Percentiles rank a stretch among this genome's conserved stretches.
Evolutionary conservation across 2,797 vertebrate species (phyloP).

Genomic region (Tapirus indicus): DNA sequence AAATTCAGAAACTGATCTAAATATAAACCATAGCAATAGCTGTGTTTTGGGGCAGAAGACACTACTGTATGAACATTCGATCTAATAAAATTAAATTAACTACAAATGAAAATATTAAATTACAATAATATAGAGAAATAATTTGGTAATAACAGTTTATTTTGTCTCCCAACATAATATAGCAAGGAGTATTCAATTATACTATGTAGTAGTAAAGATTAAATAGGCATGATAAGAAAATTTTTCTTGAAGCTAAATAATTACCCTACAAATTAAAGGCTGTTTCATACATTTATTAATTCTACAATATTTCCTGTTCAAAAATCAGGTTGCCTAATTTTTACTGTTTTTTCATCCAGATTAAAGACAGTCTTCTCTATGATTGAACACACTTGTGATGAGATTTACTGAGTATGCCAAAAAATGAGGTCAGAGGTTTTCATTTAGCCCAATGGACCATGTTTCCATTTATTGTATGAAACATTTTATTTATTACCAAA

Average conservation of each 20-base stretch:
- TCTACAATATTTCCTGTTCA: not conserved
- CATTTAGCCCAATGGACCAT: slow-evolving; percentile 21
- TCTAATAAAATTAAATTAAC: not conserved
- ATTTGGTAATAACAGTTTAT: not conserved
- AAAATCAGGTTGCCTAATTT: not conserved
- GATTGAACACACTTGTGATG: not conserved
- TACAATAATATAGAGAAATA: not conserved
- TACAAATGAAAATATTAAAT: slow-evolving; percentile 30
- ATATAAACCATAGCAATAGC: not conserved
- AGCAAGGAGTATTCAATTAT: not conserved
- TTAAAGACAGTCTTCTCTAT: not conserved
- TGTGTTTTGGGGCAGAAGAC: not conserved
- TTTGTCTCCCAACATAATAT: not conserved
- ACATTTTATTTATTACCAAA: not conserved
- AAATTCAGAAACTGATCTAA: not conserved
- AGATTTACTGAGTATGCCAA: slow-evolving; percentile 61
- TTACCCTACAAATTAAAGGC: not conserved
- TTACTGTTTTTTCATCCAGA: not conserved
- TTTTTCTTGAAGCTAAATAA: not conserved
- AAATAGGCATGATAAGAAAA: not conserved
- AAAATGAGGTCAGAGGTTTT: slow-evolving; percentile 25
- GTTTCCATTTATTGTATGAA: not conserved
- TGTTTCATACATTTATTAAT: not conserved
- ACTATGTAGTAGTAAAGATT: not conserved
- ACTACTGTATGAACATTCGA: not conserved